Base-by-base conservation (phyloP, 2,797 vertebrate species). In the Tenualosa ilisha region DNA sequence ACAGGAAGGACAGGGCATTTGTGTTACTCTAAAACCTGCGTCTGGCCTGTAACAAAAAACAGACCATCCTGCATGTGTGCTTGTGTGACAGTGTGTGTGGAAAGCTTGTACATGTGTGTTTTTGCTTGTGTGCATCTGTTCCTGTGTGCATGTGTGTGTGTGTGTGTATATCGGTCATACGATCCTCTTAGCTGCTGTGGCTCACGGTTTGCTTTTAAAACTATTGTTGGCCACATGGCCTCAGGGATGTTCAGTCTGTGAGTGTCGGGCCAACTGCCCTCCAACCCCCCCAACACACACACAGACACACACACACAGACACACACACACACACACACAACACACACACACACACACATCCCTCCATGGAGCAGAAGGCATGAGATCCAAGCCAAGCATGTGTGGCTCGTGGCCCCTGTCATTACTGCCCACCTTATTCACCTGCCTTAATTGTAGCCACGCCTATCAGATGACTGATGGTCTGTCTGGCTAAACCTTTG, bases 401-500 rank as follows among this genome's bases (percentile, higher is more conserved):
- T 72, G 40, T 43, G 72, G 15, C 72, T 43, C 72, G 15, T 46
- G 72, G 40, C 72, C 72, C 72, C 84, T 81, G 86, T 91, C 82
- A 88, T 89, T 89, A 89, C 72, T 6, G 17, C 5, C 72, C 85
- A 87, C 86, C 83, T 89, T 87, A 87, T 86, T 88, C 88, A 86
- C 86, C 82, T 54, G 63, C 85, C 87, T 89, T 88, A 86, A 56
- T 88, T 86, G 87, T 84, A 89, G 89, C 86, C 89, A 89, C 89
- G 88, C 89, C 86, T 89, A 89, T 87, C 86, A 84, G 84, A 87
- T 88, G 88, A 90, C 88, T 89, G 89, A 89, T 86, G 88, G 91
- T 90, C 91, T 91, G 89, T 89, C 89, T 81, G 88, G 88, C 87
- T 89, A 88, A 81, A 90, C 91, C 91, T 90, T 87, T 91, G 88